A percentile compares a stretch with the other conserved stretches of the same genome.
phyloP scores from a whole-genome alignment of 23 tunicate genomes.

The Styela plicata region DNA sequence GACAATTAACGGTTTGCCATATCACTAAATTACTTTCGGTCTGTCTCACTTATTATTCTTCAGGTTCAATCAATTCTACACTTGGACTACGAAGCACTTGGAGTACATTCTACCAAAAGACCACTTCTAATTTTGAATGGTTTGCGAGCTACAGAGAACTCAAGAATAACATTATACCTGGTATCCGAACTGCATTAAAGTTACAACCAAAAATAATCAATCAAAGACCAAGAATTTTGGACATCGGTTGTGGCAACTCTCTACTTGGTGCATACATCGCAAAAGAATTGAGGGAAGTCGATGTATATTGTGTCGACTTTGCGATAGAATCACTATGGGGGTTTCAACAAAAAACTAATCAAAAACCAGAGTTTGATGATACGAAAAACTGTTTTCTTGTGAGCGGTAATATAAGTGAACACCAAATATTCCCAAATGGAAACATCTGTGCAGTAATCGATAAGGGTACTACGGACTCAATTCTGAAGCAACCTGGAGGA shows the following conservation, averaged over 20 bases:
- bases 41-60: too few species aligned
- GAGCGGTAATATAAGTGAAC: slow-evolving; percentile 29
- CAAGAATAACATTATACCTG: not conserved
- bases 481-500: slow-evolving; percentile 29
- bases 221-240: slow-evolving; percentile 19
- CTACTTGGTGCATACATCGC: slow-evolving; percentile 43
- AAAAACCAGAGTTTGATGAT: not conserved
- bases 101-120: slow-evolving; percentile 37
- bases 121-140: slow-evolving; percentile 44
- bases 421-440: slow-evolving; percentile 29
- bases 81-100: slow-evolving; percentile 45
- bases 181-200: not conserved
- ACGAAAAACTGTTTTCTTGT: slow-evolving; percentile 8
- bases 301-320: slow-evolving; percentile 65
- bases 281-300: not conserved
- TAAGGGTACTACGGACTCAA: slow-evolving; percentile 78
- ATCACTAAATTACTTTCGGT: too few species aligned
- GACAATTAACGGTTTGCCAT: too few species aligned
- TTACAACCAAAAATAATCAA: too few species aligned
- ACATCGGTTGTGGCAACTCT: slow-evolving; percentile 77
- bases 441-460: slow-evolving; percentile 46
- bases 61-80: slow-evolving; percentile 13
- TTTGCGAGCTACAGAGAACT: slow-evolving; percentile 52
- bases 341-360: slow-evolving; percentile 6
- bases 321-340: slow-evolving; percentile 40